Evolutionary conservation across 1,140 invertebrate species (phyloP), one percentile per base, ranked within the genome.

Genomic region (Temnothorax nylanderi): DNA sequence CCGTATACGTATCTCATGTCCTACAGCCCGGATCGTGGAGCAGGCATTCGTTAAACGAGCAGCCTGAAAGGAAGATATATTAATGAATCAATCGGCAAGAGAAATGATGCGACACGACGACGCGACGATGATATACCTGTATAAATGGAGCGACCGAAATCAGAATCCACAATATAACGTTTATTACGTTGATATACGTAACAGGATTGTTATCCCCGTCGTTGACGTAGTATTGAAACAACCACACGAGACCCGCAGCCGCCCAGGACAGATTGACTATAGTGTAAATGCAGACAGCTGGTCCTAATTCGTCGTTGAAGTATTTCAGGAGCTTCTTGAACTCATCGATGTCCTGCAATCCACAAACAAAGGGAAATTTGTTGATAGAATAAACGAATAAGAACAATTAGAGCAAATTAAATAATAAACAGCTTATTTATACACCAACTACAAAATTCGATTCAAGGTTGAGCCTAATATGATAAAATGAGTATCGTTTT

Each of bases 31-130:
- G 26, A 97, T 96, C 90, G 96, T 96, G 13, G 96, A 96, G 91
- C 97, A 98, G 10, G 97, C 96, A n/a, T 96, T 96, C 2, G 97
- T 97, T 91, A 98, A 96, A 62, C 98, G 96, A 16, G 98, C 97
- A 41, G 98, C 98, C 97, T 98, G 94, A 90, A 94, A 96, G 91
- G 69, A 95, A 75, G 4, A 85, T 81, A 32, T 47, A 44, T 56
- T 7, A 47, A 75, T 77, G 32, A 84, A 47, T 81, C 21, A 56
- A 56, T 62, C 13, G 34, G 21, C 8, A 58, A 77, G 37, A 75
- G 16, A 26, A 49, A 49, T 49, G 11, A 49, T 64, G 5, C 32
- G 13, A 67, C 2, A 67, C 26, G 26, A 26, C 26, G 26, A 26
- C 37, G 6, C 7, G 60, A 26, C 21, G 58, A 18, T 87, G 4